phyloP scores from a whole-genome alignment of 2,888 invertebrate genomes.

The Strigamia maritima region DNA sequence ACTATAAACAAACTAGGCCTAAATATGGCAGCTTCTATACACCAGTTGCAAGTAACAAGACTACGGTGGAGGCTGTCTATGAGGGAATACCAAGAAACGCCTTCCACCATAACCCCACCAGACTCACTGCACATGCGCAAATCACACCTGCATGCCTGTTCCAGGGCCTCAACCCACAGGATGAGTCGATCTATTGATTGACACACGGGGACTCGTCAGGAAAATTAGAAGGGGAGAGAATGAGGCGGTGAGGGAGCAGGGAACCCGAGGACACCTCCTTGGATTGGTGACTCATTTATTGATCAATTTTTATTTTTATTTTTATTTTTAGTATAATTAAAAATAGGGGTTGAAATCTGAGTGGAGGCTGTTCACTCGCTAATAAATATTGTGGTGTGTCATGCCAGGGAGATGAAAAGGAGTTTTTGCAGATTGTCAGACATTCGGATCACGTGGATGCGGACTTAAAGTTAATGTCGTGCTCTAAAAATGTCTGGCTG shows the following conservation, averaged over 20 bases:
- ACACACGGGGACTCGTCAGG: background rate
- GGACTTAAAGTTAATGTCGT: background rate
- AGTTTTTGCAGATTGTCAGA: no score
- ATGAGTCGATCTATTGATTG: background rate
- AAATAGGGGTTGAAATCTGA: background rate
- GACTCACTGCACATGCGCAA: background rate
- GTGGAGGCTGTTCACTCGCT: background rate
- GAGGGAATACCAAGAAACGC: background rate
- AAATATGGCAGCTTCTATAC: background rate
- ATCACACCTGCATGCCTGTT: background rate
- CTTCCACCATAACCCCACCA: background rate
- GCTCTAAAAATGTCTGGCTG: background rate
- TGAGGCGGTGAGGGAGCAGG: no score
- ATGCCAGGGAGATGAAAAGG: background rate
- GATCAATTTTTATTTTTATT: background rate
- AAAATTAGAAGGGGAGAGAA: background rate
- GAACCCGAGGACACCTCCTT: background rate
- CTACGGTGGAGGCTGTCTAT: background rate
- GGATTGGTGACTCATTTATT: conserved; percentile 11
- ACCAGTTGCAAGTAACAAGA: background rate
- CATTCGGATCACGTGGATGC: background rate
- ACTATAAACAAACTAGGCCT: background rate
- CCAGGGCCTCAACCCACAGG: background rate
- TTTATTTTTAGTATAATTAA: background rate
- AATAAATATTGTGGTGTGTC: background rate